Percentiles rank a stretch among this genome's conserved stretches.
phyloP scores from a whole-genome alignment of 2,797 vertebrate genomes.

The Anabacerthia variegaticeps region DNA sequence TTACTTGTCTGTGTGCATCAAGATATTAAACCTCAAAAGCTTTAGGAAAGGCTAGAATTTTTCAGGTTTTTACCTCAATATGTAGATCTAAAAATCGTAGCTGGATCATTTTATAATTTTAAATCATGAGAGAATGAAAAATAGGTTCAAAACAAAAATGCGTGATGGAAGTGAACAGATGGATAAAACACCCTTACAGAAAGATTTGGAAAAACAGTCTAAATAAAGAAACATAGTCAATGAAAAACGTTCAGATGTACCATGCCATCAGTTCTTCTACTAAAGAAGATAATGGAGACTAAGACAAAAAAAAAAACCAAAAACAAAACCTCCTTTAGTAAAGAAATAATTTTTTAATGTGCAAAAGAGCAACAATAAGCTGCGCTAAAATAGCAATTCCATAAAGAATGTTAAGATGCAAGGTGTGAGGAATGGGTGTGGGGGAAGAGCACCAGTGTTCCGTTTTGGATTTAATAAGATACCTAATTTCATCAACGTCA shows the following conservation, averaged over 20 bases:
- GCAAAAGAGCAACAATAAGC: not conserved
- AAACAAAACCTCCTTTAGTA: not conserved
- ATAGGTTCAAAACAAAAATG: not conserved
- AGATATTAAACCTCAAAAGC: not conserved
- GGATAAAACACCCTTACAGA: not conserved
- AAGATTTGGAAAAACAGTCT: not conserved
- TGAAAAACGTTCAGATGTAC: not conserved
- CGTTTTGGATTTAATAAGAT: not conserved
- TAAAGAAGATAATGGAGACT: not conserved
- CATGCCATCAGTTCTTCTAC: not conserved
- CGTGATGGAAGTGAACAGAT: not conserved
- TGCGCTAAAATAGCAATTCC: not conserved
- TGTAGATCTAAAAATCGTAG: not conserved
- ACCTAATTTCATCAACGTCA: not conserved
- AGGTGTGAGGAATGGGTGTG: not conserved
- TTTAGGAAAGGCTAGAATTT: not conserved
- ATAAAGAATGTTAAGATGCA: not conserved
- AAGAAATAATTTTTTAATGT: not conserved
- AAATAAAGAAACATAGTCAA: not conserved
- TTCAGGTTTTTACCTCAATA: not conserved
- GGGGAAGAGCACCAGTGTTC: not conserved
- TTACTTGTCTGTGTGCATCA: not conserved
- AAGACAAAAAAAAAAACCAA: fast-evolving
- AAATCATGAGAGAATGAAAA: not conserved
- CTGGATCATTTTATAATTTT: not conserved